Conservation (phyloP, 2,113 vertebrate species). For the Antechinus stuartii region DNA sequence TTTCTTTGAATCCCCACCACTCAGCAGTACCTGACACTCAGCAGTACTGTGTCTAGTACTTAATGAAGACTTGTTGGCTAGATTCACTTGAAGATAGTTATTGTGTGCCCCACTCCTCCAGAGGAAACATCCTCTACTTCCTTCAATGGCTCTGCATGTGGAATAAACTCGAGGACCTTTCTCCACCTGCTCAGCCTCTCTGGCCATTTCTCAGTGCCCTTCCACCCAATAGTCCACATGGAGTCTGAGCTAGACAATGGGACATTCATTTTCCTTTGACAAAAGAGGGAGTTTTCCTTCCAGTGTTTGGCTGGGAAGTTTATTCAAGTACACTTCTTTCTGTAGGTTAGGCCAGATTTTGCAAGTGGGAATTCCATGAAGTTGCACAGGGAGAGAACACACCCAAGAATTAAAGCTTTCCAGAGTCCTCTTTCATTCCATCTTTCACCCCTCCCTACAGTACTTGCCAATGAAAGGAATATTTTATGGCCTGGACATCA, state of each 20-base stretch:
- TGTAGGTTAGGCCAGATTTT: constrained; percentile 74
- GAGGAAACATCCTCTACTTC: not conserved
- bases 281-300: not conserved
- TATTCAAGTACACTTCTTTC: constrained; percentile 65
- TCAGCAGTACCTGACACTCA: not conserved
- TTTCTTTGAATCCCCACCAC: not conserved
- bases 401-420: constrained; percentile 67
- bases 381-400: constrained; percentile 57
- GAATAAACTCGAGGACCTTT: not conserved
- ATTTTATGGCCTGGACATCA: constrained; percentile 59
- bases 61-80: not conserved
- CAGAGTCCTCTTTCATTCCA: constrained; percentile 68
- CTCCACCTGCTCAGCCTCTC: not conserved
- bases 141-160: not conserved
- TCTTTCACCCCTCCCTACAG: constrained; percentile 70
- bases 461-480: constrained; percentile 64
- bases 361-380: constrained; percentile 67
- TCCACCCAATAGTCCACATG: not conserved
- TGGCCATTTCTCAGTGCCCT: not conserved
- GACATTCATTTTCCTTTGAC: not conserved
- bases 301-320: constrained; percentile 45
- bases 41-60: not conserved
- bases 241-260: not conserved
- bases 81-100: not conserved
- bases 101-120: not conserved